A percentile compares a stretch with the other conserved stretches of the same genome.
Evolutionary conservation across 1,140 invertebrate species (phyloP).

Genomic region (Brachionus plicatilis): DNA sequence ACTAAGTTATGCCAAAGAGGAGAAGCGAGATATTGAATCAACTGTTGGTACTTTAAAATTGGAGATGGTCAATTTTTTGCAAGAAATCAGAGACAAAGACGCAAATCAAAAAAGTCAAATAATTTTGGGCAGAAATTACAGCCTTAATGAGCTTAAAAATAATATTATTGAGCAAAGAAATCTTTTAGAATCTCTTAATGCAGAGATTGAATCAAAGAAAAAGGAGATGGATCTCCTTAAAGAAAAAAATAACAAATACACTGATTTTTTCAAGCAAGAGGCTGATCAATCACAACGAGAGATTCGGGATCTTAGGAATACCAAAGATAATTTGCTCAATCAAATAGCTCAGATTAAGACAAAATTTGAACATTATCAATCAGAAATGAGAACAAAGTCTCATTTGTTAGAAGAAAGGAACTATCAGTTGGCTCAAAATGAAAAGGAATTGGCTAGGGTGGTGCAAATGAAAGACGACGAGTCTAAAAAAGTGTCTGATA

Average conservation of each 20-base stretch:
- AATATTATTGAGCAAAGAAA: conserved; percentile 9
- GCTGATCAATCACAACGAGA: not conserved
- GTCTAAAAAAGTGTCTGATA: not conserved
- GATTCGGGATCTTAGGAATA: not conserved
- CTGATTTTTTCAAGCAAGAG: not conserved
- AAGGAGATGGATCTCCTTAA: conserved; percentile 10
- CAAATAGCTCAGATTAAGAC: not conserved
- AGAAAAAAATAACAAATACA: conserved; percentile 21
- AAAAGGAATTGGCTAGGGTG: not conserved
- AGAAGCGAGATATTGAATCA: not conserved
- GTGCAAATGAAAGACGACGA: not conserved
- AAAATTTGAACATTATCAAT: conserved; percentile 9
- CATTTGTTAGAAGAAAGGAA: not conserved
- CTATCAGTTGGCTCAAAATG: not conserved
- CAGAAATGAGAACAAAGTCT: not conserved
- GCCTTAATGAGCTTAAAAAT: not conserved
- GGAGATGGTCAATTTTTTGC: conserved; percentile 34
- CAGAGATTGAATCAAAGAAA: conserved; percentile 5
- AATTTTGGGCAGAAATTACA: not conserved
- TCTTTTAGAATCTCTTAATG: not conserved
- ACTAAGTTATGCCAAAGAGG: not conserved
- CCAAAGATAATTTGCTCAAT: not conserved
- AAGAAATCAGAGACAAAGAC: conserved; percentile 19
- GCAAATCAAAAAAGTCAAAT: not conserved
- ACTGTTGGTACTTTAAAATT: not conserved